Base-by-base conservation (phyloP, 2,888 invertebrate species). In the Sycophila texana region DNA sequence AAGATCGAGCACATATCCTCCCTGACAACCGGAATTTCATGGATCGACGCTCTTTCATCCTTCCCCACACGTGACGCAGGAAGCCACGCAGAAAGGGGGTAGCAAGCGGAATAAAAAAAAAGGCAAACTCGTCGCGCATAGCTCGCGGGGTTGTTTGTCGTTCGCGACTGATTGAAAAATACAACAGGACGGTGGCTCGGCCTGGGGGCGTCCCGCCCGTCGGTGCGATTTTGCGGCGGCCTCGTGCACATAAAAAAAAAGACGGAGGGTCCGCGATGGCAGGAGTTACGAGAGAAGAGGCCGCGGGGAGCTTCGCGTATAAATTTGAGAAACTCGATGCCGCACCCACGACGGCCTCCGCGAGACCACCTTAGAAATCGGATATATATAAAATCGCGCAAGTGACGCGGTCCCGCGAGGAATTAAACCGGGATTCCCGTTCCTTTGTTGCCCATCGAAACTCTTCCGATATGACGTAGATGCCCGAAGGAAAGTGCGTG, bases 291-390 rank as follows among this genome's bases (percentile, higher is more conserved):
- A 74, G 10, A 4, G 5, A 26, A 39, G 49, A 49, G 66, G 39
- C 39, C 51, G 20, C 49, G 10, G 49, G 30, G 60, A 71, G 61
- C 84, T 81, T 82, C 58, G 67, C 57, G 51, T 79, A 82, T 82
- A 82, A 83, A 84, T 83, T 83, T 79, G 68, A 75, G 82, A 83
- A 83, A 84, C 82, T 82, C 83, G 83, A 83, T 82, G 39, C 30
- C 30, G 39, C 76, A 70, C 70, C 76, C 76, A 76, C 75, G 57
- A 58, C 47, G 13, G 55, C 12, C 72, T 18, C 72, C 51, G 18
- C 61, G 10, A n/a, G 60, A 51, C 57, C 67, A 68, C 60, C 61
- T 71, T 74, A 60, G 78, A 81, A 77, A 82, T 82, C 82, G 79
- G 75, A 82, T 83, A 82, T 83, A 82, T 81, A 83, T 82, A 82